Percentiles rank a stretch among this genome's conserved stretches.
Evolutionary conservation across 2,888 invertebrate species (phyloP).

Genomic region (Rotaria macrura): DNA sequence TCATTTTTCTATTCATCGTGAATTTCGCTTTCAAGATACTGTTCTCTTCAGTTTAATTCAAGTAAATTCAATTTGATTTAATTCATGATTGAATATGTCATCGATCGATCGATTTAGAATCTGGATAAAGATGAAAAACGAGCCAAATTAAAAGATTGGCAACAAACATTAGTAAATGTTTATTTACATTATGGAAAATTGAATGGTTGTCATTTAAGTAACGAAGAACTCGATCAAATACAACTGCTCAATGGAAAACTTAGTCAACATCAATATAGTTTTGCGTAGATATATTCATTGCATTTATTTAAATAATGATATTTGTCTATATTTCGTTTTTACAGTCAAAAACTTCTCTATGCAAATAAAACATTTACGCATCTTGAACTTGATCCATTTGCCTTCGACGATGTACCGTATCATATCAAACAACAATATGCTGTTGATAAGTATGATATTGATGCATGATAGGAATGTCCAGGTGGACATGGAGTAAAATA

Average conservation of each 20-base stretch:
- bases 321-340: too few relatives aligned
- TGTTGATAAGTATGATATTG: not conserved
- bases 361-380: slow-evolving; percentile 1
- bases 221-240: not conserved
- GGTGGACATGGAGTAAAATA: too few relatives aligned
- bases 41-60: not conserved
- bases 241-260: slow-evolving; percentile 11
- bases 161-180: not conserved
- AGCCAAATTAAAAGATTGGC: not conserved
- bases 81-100: not conserved
- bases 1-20: not conserved
- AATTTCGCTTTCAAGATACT: slow-evolving; percentile 9
- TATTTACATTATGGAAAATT: not conserved
- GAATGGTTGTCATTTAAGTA: not conserved
- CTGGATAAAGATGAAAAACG: not conserved
- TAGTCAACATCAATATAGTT: slow-evolving; percentile 1
- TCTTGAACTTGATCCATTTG: slow-evolving; percentile 5
- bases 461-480: too few relatives aligned
- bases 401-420: not conserved
- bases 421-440: slow-evolving; percentile 5
- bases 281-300: not conserved
- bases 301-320: too few relatives aligned
- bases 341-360: not conserved
- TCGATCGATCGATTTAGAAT: not conserved
- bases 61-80: not conserved